Conservation (phyloP, 2,888 invertebrate species). For the Baccha elongata region DNA sequence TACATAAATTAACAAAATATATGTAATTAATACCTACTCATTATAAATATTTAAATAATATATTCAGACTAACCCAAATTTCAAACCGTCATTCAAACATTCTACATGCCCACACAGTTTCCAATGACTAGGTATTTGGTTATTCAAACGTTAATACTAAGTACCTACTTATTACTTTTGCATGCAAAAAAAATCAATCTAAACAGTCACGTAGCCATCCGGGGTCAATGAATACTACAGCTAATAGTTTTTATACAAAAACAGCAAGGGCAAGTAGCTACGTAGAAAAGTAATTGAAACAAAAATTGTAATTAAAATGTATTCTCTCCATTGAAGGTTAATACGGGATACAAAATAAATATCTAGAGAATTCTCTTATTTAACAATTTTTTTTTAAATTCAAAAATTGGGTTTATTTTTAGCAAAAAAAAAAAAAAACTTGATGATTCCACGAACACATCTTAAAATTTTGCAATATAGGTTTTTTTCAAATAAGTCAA, state of each 20-base stretch:
- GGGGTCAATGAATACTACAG: conserved; percentile 47
- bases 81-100: no score
- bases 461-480: not conserved
- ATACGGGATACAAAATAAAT: not conserved
- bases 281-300: not conserved
- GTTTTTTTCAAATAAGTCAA: not conserved
- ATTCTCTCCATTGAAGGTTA: not conserved
- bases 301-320: no score
- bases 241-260: not conserved
- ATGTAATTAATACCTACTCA: no score
- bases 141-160: conserved; percentile 2
- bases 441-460: no score
- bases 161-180: not conserved
- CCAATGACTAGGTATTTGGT: not conserved
- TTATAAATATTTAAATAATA: no score
- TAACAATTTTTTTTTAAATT: no score
- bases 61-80: no score
- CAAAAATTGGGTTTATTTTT: no score
- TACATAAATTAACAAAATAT: no score
- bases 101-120: not conserved
- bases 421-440: no score
- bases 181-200: conserved; percentile 43
- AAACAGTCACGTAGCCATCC: conserved; percentile 56
- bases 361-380: no score
- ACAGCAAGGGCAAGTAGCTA: not conserved